Percentiles rank a stretch among this genome's conserved stretches.
Evolutionary conservation across 2,888 invertebrate genomes (phyloP).

Genomic region (Nomada ruficornis): DNA sequence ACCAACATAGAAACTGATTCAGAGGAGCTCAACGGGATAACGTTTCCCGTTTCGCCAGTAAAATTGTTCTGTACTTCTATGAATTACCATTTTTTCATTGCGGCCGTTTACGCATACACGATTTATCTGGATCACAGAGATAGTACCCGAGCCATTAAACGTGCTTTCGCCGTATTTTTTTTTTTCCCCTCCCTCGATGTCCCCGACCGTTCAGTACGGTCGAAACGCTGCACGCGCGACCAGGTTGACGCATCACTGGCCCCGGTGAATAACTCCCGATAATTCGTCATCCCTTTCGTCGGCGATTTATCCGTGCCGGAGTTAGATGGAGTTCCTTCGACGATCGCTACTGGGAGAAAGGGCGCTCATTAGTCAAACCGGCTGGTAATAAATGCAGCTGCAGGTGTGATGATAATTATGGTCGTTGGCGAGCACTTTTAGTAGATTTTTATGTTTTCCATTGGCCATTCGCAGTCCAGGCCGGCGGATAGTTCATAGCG

Average conservation of each 20-base stretch:
- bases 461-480: conserved; percentile 1
- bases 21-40: neutral
- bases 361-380: conserved; percentile 49
- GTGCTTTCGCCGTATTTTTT: conserved; percentile 59
- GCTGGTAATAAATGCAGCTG: conserved; percentile 51
- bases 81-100: conserved; percentile 43
- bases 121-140: conserved; percentile 50
- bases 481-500: conserved; percentile 11
- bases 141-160: conserved; percentile 60
- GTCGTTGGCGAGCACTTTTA: conserved; percentile 30
- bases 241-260: conserved; percentile 37
- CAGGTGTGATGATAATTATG: conserved; percentile 56
- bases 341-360: conserved; percentile 27
- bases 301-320: conserved; percentile 54
- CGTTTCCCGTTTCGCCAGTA: neutral
- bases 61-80: neutral
- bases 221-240: neutral
- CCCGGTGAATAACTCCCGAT: conserved; percentile 62
- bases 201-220: neutral
- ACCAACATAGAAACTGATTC: neutral
- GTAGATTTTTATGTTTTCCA: conserved; percentile 39
- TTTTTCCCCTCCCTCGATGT: neutral
- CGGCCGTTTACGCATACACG: conserved; percentile 65
- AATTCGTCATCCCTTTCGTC: conserved; percentile 62
- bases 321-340: conserved; percentile 41